A percentile compares a stretch with the other conserved stretches of the same genome.
phyloP scores from a whole-genome alignment of 2,113 vertebrate genomes.

The Calypte anna region DNA sequence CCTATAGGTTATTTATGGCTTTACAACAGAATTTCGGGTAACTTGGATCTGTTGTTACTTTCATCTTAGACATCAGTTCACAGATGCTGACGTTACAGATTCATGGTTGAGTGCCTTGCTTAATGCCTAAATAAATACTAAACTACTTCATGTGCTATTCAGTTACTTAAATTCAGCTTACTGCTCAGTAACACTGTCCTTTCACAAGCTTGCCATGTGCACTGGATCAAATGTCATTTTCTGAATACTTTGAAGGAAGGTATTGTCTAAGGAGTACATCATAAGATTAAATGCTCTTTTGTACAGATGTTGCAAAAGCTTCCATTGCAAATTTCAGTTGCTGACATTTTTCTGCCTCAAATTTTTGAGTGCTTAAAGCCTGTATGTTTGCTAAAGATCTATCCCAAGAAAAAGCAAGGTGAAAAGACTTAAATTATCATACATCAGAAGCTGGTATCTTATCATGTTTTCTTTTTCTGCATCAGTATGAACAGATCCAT shows the following conservation, averaged over 20 bases:
- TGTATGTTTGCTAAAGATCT: background rate
- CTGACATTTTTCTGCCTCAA: background rate
- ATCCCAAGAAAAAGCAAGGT: background rate
- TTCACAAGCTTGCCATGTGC: background rate
- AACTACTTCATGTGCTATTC: background rate
- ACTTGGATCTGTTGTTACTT: background rate
- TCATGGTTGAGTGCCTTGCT: rapidly evolving
- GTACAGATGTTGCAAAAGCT: background rate
- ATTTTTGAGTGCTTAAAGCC: background rate
- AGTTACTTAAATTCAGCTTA: background rate
- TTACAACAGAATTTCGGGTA: background rate
- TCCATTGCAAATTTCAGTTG: background rate
- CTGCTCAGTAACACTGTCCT: background rate
- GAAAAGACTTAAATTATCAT: background rate
- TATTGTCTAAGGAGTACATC: background rate
- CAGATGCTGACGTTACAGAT: background rate
- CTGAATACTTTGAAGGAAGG: background rate
- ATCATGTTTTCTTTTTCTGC: background rate
- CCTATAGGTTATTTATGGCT: rapidly evolving
- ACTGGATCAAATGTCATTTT: background rate
- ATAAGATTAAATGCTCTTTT: background rate
- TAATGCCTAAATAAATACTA: background rate
- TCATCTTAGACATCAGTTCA: background rate
- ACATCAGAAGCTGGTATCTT: background rate
- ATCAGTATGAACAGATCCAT: background rate